Conservation (phyloP, 2,113 vertebrate species). For the Corynorhinus townsendii region DNA sequence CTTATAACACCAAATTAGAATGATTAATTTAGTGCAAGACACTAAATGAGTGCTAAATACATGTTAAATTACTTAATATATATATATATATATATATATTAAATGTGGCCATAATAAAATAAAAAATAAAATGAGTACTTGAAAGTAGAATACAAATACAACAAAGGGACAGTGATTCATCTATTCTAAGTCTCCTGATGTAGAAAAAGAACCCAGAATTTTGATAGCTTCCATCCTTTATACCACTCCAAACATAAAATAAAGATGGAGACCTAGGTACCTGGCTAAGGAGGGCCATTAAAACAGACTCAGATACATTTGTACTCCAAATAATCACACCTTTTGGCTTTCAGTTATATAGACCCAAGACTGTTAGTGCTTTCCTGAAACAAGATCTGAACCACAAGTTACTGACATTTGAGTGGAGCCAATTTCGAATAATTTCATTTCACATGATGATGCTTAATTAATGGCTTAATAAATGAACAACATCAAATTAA, state of each 20-base stretch:
- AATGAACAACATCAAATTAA: constrained; percentile 46
- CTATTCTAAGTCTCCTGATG: not conserved
- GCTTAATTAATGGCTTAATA: constrained; percentile 46
- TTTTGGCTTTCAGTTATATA: constrained; percentile 60
- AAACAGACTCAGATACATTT: not conserved
- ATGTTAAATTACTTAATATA: not conserved
- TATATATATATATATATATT: not conserved
- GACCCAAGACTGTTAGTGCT: constrained; percentile 15
- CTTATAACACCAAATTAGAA: not conserved
- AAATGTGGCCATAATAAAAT: not conserved
- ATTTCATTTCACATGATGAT: constrained; percentile 48
- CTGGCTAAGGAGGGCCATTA: not conserved
- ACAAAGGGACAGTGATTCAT: not conserved
- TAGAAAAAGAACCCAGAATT: not conserved
- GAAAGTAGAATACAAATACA: not conserved
- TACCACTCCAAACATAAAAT: not conserved
- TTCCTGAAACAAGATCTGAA: constrained; percentile 60
- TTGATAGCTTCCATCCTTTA: not conserved
- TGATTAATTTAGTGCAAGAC: not conserved
- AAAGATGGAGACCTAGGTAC: constrained; percentile 5
- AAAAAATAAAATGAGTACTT: not conserved
- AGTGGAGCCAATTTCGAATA: constrained; percentile 56
- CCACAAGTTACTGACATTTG: constrained; percentile 56
- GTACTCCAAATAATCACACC: constrained; percentile 53
- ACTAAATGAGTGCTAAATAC: not conserved